Percentiles rank a stretch among this genome's conserved stretches.
These are phyloP conservation scores for Atta cephalotes DNA, from an alignment of 1,140 invertebrate genomes.

Conservation along the genomic window DNA sequence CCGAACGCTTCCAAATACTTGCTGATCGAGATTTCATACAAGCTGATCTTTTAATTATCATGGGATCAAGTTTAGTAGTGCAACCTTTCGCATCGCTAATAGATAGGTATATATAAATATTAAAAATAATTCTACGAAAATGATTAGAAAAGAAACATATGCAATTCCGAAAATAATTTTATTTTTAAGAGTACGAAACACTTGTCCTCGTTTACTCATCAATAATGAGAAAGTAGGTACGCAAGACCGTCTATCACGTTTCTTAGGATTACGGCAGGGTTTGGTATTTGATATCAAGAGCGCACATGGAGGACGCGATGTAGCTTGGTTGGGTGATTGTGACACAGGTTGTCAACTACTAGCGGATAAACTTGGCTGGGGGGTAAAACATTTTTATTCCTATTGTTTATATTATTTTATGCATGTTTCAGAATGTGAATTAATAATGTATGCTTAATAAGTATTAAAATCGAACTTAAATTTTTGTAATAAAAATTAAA, in stretches of 20 bases:
- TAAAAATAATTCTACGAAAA: constrained; percentile 18
- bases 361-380: constrained; percentile 94
- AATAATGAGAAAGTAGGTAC: constrained; percentile 93
- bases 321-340: constrained; percentile 95
- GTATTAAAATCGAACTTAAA: neutral
- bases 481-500: neutral
- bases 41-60: constrained; percentile 97
- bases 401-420: neutral
- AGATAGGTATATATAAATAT: constrained; percentile 88
- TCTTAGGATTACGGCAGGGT: constrained; percentile 88
- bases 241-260: constrained; percentile 85
- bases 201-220: constrained; percentile 93
- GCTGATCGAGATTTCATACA: constrained; percentile 92
- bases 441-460: neutral
- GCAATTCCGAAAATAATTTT: constrained; percentile 47
- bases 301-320: constrained; percentile 89
- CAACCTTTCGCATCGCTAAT: constrained; percentile 98
- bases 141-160: neutral
- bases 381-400: constrained; percentile 82
- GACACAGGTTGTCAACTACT: constrained; percentile 94
- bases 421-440: neutral
- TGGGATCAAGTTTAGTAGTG: constrained; percentile 97
- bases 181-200: constrained; percentile 88
- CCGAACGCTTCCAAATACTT: constrained; percentile 90
- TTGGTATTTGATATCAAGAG: constrained; percentile 90